Base-by-base conservation (phyloP, 2,888 invertebrate species). In the Drosophila meridiana region DNA sequence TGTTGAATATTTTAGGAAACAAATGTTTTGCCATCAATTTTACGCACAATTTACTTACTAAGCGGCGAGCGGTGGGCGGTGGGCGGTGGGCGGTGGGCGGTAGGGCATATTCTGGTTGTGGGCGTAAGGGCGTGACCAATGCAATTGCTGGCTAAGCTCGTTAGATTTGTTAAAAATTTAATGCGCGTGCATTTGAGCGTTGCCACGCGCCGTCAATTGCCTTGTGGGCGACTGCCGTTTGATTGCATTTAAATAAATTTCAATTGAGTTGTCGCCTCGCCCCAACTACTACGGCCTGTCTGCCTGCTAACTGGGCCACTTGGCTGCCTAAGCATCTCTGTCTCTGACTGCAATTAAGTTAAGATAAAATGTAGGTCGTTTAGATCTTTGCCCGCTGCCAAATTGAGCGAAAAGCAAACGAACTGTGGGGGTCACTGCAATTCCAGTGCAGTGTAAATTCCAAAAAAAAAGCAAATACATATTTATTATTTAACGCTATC, bases 211-310 rank as follows among this genome's bases (percentile, higher is more conserved):
- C 63, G 34, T 36, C 50, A 45, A 80, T 62, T 63, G 56, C 48
- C 69, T 71, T 67, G 83, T 79, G 78, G 87, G 81, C 78, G 71
- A 69, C 75, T 79, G 45, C 38, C 74, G 68, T 68, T 73, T 82
- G 85, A 76, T 78, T 90, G 78, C 88, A 89, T 86, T 90, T 82
- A 73, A 90, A 87, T 85, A 86, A 89, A 89, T 80, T 84, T 87
- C 80, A 90, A 87, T 89, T 89, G 80, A 82, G 72, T 66, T 74
- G 81, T 76, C 81, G 88, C 69, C 82, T 67, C 56, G 53, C 58
- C 70, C 61, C 30, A 72, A 57, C 60, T 34, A 47, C 47, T 9
- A 28, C 38, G 0, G 4, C 20, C 28, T n/a, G 55, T 38, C 38
- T 9, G 9, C 1, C 40, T 28, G 61, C 66, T 69, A 80, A 83